Conservation (phyloP, 1,140 invertebrate genomes). For the Odontomachus brunneus region DNA sequence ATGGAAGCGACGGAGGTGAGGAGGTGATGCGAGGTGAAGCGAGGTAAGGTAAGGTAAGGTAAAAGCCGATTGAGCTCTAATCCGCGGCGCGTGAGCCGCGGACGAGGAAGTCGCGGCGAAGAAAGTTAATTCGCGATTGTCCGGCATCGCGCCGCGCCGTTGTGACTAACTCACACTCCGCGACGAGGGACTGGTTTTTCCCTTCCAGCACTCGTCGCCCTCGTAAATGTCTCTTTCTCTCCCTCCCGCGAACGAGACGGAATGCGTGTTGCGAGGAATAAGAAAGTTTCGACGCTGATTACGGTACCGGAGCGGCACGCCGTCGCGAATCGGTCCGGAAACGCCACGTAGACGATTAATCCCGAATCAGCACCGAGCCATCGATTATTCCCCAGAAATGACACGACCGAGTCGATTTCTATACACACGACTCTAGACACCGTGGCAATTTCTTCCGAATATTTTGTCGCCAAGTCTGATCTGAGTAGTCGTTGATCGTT, state of each 20-base stretch:
- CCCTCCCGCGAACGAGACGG: slow-evolving; percentile 8
- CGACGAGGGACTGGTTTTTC: slow-evolving; percentile 49
- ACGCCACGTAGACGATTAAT: slow-evolving; percentile 33
- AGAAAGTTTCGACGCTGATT: slow-evolving; percentile 64
- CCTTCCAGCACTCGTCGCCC: slow-evolving; percentile 54
- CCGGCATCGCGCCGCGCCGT: slow-evolving; percentile 41
- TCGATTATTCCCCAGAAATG: background rate
- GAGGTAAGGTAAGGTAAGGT: background rate
- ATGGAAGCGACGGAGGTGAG: slow-evolving; percentile 2
- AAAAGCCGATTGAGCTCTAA: slow-evolving; percentile 55
- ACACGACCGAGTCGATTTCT: background rate
- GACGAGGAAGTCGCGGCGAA: slow-evolving; percentile 65
- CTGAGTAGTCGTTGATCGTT: no score
- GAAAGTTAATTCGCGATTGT: slow-evolving; percentile 74
- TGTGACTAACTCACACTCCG: slow-evolving; percentile 54
- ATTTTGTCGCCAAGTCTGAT: no score
- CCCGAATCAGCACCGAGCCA: background rate
- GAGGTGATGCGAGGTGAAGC: slow-evolving; percentile 7
- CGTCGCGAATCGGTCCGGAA: slow-evolving; percentile 22
- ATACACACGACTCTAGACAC: no score
- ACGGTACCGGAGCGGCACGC: background rate
- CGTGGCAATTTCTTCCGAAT: no score
- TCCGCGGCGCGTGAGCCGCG: slow-evolving; percentile 51
- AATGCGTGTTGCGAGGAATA: slow-evolving; percentile 63
- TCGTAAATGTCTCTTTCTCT: slow-evolving; percentile 54